Evolutionary conservation across 2,797 vertebrate species (phyloP).

Genomic region (Alectoris magna): DNA sequence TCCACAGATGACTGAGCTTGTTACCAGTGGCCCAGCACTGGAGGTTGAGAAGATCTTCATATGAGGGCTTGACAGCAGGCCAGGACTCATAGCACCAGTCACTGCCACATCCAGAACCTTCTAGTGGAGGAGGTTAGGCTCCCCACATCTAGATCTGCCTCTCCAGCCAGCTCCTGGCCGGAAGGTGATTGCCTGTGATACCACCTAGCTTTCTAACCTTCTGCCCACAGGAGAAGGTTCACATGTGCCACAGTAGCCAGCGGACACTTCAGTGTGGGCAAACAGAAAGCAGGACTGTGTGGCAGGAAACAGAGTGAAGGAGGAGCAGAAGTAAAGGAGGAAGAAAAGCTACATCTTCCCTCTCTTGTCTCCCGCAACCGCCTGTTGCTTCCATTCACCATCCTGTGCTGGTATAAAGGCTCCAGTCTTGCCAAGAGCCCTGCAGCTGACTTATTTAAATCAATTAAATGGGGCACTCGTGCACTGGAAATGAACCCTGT

Average conservation of each 20-base stretch:
- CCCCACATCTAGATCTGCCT: fast-evolving
- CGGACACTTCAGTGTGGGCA: not conserved
- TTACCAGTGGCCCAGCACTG: not conserved
- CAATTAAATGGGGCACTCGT: fast-evolving
- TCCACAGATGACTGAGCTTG: not conserved
- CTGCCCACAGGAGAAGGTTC: not conserved
- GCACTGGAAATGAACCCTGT: not conserved
- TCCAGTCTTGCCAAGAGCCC: not conserved
- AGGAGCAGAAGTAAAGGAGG: not conserved
- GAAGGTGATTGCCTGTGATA: not conserved
- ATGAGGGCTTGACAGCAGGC: not conserved
- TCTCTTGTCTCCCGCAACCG: not conserved
- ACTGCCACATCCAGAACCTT: not conserved
- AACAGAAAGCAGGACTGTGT: not conserved
- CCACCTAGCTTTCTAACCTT: not conserved
- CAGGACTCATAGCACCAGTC: not conserved
- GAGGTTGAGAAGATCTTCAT: not conserved
- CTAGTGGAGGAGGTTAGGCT: not conserved
- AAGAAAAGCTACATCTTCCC: not conserved
- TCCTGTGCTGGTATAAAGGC: not conserved
- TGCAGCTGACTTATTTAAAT: not conserved
- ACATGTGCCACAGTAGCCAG: not conserved
- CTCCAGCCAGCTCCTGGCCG: not conserved
- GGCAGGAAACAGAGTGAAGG: not conserved
- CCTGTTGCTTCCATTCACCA: fast-evolving